Conservation (phyloP, 2,113 vertebrate genomes). For the Tetrax tetrax region DNA sequence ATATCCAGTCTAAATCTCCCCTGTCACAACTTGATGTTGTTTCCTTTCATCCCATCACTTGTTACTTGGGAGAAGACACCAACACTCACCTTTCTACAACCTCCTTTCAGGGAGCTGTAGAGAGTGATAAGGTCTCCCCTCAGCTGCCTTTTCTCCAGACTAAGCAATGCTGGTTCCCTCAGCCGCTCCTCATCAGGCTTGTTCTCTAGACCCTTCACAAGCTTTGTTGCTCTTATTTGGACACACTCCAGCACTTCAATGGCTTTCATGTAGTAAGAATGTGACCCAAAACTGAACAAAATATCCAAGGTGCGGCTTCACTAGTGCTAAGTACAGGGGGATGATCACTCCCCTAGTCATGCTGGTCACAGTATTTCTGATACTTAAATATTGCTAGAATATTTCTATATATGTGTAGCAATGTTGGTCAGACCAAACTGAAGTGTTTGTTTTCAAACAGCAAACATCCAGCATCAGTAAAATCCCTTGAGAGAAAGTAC, state of each 20-base stretch:
- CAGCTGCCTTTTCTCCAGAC: background rate
- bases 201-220: background rate
- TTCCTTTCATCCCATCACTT: no score
- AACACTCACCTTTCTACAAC: no score
- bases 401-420: background rate
- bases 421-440: background rate
- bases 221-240: rapidly evolving
- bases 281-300: no score
- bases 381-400: background rate
- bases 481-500: background rate
- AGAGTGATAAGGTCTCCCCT: no score
- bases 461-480: background rate
- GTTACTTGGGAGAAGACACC: no score
- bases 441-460: background rate
- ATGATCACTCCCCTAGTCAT: background rate
- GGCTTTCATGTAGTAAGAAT: background rate
- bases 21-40: no score
- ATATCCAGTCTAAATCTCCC: no score
- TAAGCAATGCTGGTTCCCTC: rapidly evolving
- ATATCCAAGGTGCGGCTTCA: background rate
- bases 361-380: background rate
- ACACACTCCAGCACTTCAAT: background rate
- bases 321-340: rapidly evolving
- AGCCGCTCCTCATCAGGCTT: background rate
- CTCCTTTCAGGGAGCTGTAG: no score